A percentile compares a stretch with the other conserved stretches of the same genome.
Evolutionary conservation across 2,797 vertebrate genomes (phyloP).

Genomic region (Tachyglossus aculeatus): DNA sequence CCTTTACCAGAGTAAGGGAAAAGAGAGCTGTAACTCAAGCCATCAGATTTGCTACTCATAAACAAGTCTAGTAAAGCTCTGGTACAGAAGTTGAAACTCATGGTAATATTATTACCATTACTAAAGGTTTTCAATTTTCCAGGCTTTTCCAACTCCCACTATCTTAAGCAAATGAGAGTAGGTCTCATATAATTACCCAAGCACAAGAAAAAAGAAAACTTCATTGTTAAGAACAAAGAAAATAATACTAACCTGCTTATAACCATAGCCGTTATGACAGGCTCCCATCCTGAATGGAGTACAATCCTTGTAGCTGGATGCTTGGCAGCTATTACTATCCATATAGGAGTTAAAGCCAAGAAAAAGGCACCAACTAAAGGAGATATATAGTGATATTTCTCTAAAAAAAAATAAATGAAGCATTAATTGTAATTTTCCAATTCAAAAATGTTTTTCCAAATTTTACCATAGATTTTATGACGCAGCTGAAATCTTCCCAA

Average conservation of each 20-base stretch:
- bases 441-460: background rate
- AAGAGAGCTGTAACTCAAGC: too few relatives aligned
- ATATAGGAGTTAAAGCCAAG: constrained; percentile 92
- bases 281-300: constrained; percentile 96
- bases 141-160: background rate
- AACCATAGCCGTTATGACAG: constrained; percentile 96
- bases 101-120: background rate
- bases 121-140: background rate
- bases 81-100: background rate
- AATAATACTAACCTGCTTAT: constrained; percentile 90
- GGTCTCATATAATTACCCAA: background rate
- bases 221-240: too few relatives aligned
- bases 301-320: constrained; percentile 95
- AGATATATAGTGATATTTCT: constrained; percentile 87
- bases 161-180: background rate
- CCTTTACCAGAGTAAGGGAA: too few relatives aligned
- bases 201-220: constrained; percentile 10
- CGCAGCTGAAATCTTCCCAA: background rate
- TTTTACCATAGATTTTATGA: background rate
- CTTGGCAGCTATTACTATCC: constrained; percentile 94
- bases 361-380: constrained; percentile 93
- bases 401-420: constrained; percentile 71
- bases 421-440: constrained; percentile 1
- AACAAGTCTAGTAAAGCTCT: background rate
- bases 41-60: too few relatives aligned